Evolutionary conservation across 2,888 invertebrate species (phyloP).

Genomic region (Cantharis rufa): DNA sequence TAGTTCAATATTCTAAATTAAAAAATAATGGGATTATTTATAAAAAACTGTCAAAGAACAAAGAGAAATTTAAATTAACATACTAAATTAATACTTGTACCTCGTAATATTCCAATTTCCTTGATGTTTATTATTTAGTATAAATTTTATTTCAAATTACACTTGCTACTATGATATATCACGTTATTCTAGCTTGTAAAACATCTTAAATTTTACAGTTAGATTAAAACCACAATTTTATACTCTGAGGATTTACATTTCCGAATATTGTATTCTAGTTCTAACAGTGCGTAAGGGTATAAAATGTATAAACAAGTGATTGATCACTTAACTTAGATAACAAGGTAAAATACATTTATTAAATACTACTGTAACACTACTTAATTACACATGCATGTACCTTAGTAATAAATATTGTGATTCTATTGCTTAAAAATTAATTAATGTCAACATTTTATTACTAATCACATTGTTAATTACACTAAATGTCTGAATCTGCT

Average conservation of each 20-base stretch:
- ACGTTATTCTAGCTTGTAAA: conserved; percentile 1
- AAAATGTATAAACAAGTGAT: conserved; percentile 5
- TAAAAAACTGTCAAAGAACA: not conserved
- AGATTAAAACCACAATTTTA: conserved; percentile 3
- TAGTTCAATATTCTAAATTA: not conserved
- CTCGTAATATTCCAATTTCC: not conserved
- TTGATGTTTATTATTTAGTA: not conserved
- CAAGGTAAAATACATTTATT: not conserved
- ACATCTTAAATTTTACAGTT: not conserved
- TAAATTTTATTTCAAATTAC: not conserved
- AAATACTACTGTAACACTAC: not conserved
- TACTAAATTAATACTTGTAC: not conserved
- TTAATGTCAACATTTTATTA: not conserved
- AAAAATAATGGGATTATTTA: not conserved
- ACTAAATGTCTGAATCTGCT: not conserved
- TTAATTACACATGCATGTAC: not conserved
- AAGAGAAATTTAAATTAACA: not conserved
- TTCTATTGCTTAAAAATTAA: not conserved
- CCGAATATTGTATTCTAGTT: not conserved
- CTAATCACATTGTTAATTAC: not conserved
- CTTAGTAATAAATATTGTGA: not conserved
- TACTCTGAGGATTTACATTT: not conserved
- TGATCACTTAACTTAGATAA: not conserved
- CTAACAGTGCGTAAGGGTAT: conserved; percentile 5
- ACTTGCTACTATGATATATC: not conserved